These are phyloP conservation scores for Erebia epiphron DNA, from an alignment of 2,888 invertebrate genomes.

Conservation along the genomic window DNA sequence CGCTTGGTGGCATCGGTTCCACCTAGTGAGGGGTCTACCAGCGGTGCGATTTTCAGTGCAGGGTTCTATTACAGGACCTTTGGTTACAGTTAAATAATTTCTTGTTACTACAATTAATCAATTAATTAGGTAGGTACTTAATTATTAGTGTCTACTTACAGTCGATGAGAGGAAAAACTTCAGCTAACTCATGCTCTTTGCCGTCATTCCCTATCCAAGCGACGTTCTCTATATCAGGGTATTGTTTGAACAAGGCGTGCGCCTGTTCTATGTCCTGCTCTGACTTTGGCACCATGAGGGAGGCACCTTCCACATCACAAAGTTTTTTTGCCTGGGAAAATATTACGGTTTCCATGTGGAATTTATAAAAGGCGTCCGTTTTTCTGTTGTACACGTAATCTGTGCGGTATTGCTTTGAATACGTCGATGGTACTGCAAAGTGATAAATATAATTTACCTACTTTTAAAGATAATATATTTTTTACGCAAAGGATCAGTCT, in stretches of 20 bases:
- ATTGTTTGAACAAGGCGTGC: conserved; percentile 61
- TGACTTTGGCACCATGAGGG: conserved; percentile 50
- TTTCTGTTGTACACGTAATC: conserved; percentile 61
- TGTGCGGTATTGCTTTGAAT: conserved; percentile 50
- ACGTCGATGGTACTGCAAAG: conserved; percentile 14
- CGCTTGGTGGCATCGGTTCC: too few species aligned
- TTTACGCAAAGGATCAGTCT: too few species aligned
- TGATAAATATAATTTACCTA: not conserved
- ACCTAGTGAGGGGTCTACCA: too few species aligned
- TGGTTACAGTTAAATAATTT: too few species aligned
- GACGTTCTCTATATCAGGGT: conserved; percentile 55
- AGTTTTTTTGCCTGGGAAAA: conserved; percentile 23
- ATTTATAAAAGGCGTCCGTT: conserved; percentile 64
- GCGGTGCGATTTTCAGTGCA: too few species aligned
- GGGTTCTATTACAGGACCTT: too few species aligned
- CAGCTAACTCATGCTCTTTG: conserved; percentile 46
- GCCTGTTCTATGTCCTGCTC: conserved; percentile 52
- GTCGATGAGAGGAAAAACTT: conserved; percentile 43
- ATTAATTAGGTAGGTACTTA: too few species aligned
- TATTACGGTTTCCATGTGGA: conserved; percentile 52
- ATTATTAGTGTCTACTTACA: conserved; percentile 44
- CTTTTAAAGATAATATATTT: too few species aligned
- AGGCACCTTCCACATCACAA: conserved; percentile 56
- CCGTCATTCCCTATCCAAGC: conserved; percentile 57
- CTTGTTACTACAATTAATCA: too few species aligned